These are phyloP conservation scores for Cyclina sinensis DNA, from an alignment of 1,140 invertebrate species.

Conservation along the genomic window DNA sequence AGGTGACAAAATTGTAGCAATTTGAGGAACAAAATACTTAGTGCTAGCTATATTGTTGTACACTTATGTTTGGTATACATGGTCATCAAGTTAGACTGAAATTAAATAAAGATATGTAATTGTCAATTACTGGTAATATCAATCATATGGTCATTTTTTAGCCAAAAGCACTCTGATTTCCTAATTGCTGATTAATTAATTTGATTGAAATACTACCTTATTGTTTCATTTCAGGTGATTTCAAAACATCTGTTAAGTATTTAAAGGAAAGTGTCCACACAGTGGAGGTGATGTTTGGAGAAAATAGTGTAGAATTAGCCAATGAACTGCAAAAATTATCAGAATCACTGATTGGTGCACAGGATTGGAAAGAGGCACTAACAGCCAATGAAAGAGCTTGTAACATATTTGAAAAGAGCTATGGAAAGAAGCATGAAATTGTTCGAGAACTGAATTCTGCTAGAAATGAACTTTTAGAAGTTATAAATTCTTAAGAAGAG, in stretches of 20 bases:
- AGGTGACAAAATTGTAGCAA: no score
- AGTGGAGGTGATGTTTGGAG: slow-evolving; percentile 88
- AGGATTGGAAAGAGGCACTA: slow-evolving; percentile 64
- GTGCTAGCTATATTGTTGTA: no score
- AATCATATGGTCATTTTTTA: no score
- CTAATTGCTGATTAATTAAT: no score
- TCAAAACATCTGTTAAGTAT: slow-evolving; percentile 86
- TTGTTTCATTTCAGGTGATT: slow-evolving; percentile 71
- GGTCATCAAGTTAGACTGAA: no score
- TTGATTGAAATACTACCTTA: no score
- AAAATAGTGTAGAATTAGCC: slow-evolving; percentile 88
- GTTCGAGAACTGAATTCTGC: slow-evolving; percentile 40
- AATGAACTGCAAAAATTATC: slow-evolving; percentile 88
- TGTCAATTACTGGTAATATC: no score
- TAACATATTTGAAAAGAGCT: slow-evolving; percentile 67
- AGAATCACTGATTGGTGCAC: slow-evolving; percentile 88
- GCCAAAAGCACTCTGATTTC: no score
- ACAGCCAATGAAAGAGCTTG: slow-evolving; percentile 67
- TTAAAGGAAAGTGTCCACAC: slow-evolving; percentile 86
- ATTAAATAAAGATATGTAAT: no score
- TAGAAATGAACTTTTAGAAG: slow-evolving; percentile 41
- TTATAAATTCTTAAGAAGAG: neutral
- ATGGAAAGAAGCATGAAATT: slow-evolving; percentile 65
- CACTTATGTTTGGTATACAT: no score
- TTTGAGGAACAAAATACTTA: no score